Evolutionary conservation across 2,888 invertebrate species (phyloP).

Genomic region (Parnassius orleans): DNA sequence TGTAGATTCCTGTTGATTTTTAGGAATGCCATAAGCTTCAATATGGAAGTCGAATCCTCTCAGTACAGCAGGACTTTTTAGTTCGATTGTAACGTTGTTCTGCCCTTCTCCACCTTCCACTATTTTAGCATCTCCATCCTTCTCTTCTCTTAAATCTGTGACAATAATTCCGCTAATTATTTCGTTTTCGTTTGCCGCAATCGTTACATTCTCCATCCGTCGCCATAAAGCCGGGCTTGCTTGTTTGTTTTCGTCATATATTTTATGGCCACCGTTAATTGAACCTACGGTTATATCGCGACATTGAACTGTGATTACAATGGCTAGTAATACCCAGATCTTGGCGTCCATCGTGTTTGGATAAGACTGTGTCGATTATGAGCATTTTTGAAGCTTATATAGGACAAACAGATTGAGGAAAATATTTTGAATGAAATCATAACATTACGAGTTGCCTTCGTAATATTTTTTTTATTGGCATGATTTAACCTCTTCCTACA

Average conservation of each 20-base stretch:
- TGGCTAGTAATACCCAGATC: constrained; percentile 39
- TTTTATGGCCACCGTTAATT: constrained; percentile 45
- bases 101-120: constrained; percentile 62
- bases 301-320: constrained; percentile 43
- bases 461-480: constrained; percentile 53
- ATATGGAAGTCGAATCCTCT: constrained; percentile 63
- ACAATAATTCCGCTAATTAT: constrained; percentile 56
- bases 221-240: constrained; percentile 65
- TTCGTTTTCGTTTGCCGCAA: constrained; percentile 50
- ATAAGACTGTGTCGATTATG: constrained; percentile 46
- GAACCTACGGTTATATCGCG: constrained; percentile 53
- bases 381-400: constrained; percentile 51
- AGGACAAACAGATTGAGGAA: constrained; percentile 54
- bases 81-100: constrained; percentile 59
- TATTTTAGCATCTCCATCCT: constrained; percentile 63
- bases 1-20: constrained; percentile 14
- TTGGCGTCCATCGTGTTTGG: constrained; percentile 44
- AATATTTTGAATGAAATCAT: constrained; percentile 53
- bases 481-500: constrained; percentile 60
- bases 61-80: constrained; percentile 65
- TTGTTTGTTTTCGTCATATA: constrained; percentile 55
- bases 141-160: constrained; percentile 58
- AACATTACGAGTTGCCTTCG: constrained; percentile 45
- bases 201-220: constrained; percentile 51
- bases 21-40: constrained; percentile 49